Percentiles rank a stretch among this genome's conserved stretches.
Conservation (phyloP, 2,888 invertebrate genomes). For the Cheilosia vernalis region DNA sequence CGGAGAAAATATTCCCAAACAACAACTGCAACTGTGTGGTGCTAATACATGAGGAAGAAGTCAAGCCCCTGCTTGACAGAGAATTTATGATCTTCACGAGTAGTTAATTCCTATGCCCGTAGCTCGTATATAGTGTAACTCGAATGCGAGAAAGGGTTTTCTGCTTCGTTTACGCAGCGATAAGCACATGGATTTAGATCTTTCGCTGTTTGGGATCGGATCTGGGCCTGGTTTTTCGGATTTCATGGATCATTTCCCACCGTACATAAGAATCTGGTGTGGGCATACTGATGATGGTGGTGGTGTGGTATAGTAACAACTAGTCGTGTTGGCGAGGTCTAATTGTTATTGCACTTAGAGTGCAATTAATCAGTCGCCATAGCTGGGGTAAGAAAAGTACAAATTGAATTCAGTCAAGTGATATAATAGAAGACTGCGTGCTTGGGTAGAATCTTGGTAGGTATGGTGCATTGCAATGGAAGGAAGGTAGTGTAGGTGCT, state of each 20-base stretch:
- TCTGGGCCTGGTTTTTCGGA: slow-evolving; percentile 36
- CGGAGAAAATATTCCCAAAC: neutral
- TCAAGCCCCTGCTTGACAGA: slow-evolving; percentile 41
- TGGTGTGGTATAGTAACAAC: neutral
- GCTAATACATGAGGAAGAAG: slow-evolving; percentile 39
- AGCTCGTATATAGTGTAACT: neutral
- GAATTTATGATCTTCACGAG: slow-evolving; percentile 72
- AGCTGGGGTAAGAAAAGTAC: neutral
- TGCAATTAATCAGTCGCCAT: slow-evolving; percentile 53
- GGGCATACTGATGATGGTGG: neutral
- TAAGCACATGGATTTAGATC: slow-evolving; percentile 63
- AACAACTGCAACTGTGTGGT: slow-evolving; percentile 21
- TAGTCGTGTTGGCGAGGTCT: slow-evolving; percentile 21
- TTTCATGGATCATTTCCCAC: slow-evolving; percentile 56
- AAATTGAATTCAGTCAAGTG: slow-evolving; percentile 37
- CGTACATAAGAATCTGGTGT: slow-evolving; percentile 1
- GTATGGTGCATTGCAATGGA: neutral
- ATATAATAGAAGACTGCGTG: slow-evolving; percentile 2
- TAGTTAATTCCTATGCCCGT: slow-evolving; percentile 47
- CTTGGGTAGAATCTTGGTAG: neutral
- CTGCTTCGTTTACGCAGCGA: slow-evolving; percentile 73
- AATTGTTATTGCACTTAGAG: slow-evolving; percentile 60
- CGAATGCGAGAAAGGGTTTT: slow-evolving; percentile 44
- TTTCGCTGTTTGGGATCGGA: slow-evolving; percentile 24
- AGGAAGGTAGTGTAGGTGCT: too few relatives aligned